Percentiles rank a stretch among this genome's conserved stretches.
These are phyloP conservation scores for Pseudomyrmex flavicornis DNA, from an alignment of 1,140 invertebrate species.

Conservation along the genomic window DNA sequence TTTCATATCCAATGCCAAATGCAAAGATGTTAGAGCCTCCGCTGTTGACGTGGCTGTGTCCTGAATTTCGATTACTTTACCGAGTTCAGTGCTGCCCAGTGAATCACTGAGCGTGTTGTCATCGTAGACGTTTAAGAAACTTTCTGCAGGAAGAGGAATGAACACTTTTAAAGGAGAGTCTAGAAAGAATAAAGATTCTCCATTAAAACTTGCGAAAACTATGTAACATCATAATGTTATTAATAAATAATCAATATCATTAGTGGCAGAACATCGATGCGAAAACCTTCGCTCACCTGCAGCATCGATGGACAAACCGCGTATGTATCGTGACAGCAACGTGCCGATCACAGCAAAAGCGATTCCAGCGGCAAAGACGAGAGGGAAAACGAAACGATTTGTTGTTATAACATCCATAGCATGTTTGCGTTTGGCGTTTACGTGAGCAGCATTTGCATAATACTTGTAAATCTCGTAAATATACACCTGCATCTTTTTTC, in stretches of 20 bases:
- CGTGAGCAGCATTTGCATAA: slow-evolving; percentile 49
- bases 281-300: slow-evolving; percentile 62
- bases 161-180: slow-evolving; percentile 52
- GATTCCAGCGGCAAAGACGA: slow-evolving; percentile 75
- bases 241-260: not conserved
- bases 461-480: slow-evolving; percentile 48
- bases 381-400: slow-evolving; percentile 69
- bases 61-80: slow-evolving; percentile 60
- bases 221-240: not conserved
- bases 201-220: slow-evolving; percentile 59
- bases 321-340: slow-evolving; percentile 74
- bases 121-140: slow-evolving; percentile 77
- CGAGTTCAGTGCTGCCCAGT: slow-evolving; percentile 44
- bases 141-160: slow-evolving; percentile 76
- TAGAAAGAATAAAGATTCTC: slow-evolving; percentile 54
- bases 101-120: slow-evolving; percentile 76
- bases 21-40: slow-evolving; percentile 93
- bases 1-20: slow-evolving; percentile 94
- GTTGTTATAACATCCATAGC: slow-evolving; percentile 57
- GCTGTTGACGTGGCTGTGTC: slow-evolving; percentile 80
- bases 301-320: slow-evolving; percentile 44
- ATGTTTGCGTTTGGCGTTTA: slow-evolving; percentile 60
- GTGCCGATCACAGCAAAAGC: slow-evolving; percentile 73
- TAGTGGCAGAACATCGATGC: not conserved
- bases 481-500: slow-evolving; percentile 70